A percentile compares a stretch with the other conserved stretches of the same genome.
Conservation (phyloP, 2,113 vertebrate species). For the Tichodroma muraria region DNA sequence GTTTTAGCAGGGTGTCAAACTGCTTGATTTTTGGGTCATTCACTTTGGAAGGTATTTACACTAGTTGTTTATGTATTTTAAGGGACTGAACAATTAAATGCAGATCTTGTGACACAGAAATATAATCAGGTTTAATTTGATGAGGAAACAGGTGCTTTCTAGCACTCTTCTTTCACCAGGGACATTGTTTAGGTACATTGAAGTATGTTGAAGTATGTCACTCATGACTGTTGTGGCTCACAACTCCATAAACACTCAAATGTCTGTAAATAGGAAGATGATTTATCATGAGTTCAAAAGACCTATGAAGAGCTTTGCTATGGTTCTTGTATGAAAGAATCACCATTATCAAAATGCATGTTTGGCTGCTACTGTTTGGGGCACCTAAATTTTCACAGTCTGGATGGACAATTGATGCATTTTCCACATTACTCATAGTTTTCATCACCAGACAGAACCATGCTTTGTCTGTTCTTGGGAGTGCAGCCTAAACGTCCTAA, state of each 20-base stretch:
- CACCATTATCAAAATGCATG: background rate
- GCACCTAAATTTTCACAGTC: background rate
- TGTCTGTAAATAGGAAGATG: background rate
- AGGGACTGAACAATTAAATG: background rate
- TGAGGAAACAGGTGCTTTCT: background rate
- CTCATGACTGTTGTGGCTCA: background rate
- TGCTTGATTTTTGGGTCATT: background rate
- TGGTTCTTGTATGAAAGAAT: background rate
- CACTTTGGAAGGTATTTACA: background rate
- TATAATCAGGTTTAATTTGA: background rate
- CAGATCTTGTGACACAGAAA: background rate
- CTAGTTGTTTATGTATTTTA: background rate
- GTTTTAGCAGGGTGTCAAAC: background rate
- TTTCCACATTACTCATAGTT: background rate
- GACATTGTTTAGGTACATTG: background rate
- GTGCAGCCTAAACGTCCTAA: background rate
- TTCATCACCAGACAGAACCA: background rate
- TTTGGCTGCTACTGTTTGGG: background rate
- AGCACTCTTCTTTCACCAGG: background rate
- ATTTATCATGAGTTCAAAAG: background rate
- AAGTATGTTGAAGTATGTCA: background rate
- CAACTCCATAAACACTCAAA: background rate
- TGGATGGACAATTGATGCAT: background rate
- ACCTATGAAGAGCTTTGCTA: background rate
- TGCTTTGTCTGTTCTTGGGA: background rate